Conservation (phyloP, 2,888 invertebrate species). For the Germaria angustata region DNA sequence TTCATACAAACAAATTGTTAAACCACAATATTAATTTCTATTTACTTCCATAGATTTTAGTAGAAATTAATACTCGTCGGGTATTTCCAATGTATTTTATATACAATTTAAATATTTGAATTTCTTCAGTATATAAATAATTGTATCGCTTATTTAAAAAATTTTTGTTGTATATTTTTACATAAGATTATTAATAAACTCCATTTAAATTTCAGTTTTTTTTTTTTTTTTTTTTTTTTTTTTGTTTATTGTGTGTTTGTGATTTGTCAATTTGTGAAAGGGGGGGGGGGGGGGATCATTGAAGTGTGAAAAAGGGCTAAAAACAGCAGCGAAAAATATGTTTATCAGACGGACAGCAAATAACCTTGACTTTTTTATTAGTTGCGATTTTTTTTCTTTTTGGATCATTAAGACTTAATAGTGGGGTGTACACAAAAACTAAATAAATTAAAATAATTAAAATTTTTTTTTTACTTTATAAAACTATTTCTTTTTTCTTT, state of each 20-base stretch:
- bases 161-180: neutral
- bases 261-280: conserved; percentile 42
- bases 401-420: neutral
- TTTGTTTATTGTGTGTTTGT: too few relatives aligned
- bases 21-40: too few relatives aligned
- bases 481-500: too few relatives aligned
- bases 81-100: neutral
- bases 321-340: neutral
- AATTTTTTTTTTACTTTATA: neutral
- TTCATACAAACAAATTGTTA: too few relatives aligned
- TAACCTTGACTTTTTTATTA: conserved; percentile 50
- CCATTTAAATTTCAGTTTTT: conserved; percentile 34
- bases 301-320: conserved; percentile 13
- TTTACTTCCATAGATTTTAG: neutral
- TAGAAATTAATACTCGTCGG: neutral
- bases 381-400: conserved; percentile 22
- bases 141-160: neutral
- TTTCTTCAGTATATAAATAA: neutral
- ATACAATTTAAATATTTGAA: neutral
- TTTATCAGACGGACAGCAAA: neutral
- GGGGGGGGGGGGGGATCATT: neutral
- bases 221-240: neutral
- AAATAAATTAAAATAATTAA: neutral
- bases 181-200: conserved; percentile 17
- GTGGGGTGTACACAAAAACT: too few relatives aligned